Evolutionary conservation across 2,888 invertebrate genomes (phyloP), one percentile per base, ranked within the genome.

Genomic region (Mycogona germanica): DNA sequence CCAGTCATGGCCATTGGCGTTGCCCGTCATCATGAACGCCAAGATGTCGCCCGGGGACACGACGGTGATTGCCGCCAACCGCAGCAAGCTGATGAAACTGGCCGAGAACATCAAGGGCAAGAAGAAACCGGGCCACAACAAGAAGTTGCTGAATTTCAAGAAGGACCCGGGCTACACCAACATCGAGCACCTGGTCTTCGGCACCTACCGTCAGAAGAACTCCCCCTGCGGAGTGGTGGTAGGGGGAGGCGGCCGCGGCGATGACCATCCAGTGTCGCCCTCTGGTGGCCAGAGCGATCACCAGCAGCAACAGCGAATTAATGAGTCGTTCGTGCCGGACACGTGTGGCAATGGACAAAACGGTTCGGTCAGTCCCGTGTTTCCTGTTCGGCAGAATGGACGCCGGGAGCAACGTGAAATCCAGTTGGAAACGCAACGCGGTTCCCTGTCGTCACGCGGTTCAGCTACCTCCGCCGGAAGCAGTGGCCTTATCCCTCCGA

Each of bases 81-180:
- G 59, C 25, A 56, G 53, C 56, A 58, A 56, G 41, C 53, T 59
- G 48, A 41, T 59, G 41, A 55, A 52, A 26, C 50, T 59, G 51
- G 59, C 59, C 32, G 58, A 59, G 30, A 56, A 54, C 17, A 58
- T 58, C 23, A 56, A 57, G 44, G 56, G 58, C 7, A 48, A 57
- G 30, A 59, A 55, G 44, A 59, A 59, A 47, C 50, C 51, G 3
- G 38, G 41, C 14, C 42, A 35, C 37, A 49, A 51, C 25, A 59
- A 58, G 38, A 56, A 54, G 49, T 42, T 38, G 5, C 3, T 57
- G 17, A 56, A 56, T 44, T 52, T 58, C 25, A 58, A 55, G 51
- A 46, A 55, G 41, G 59, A 59, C n/a, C 59, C 59, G 12, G 56
- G 56, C 44, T 59, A 58, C 50, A 56, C 58, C 25, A 59, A 59